Percentiles rank a stretch among this genome's conserved stretches.
These are phyloP conservation scores for Drosophila formosana DNA, from an alignment of 2,888 invertebrate species.

Conservation along the genomic window DNA sequence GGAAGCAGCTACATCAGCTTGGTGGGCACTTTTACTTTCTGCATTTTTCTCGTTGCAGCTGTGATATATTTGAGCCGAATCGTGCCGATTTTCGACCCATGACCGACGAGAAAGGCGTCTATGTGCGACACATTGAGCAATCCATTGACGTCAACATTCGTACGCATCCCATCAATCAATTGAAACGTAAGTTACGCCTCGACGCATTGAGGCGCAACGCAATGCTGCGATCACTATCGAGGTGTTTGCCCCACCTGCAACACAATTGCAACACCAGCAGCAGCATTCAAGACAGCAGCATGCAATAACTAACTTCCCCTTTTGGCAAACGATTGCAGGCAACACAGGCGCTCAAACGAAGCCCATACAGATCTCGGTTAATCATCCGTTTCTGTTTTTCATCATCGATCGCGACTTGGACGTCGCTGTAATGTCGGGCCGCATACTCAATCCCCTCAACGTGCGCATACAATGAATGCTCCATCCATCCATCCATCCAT, in stretches of 20 bases:
- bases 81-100: slow-evolving; percentile 92
- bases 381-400: slow-evolving; percentile 94
- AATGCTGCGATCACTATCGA: slow-evolving; percentile 24
- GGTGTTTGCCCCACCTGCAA: slow-evolving; percentile 64
- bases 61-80: slow-evolving; percentile 92
- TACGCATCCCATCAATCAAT: slow-evolving; percentile 87
- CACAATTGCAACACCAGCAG: slow-evolving; percentile 32
- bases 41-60: slow-evolving; percentile 86
- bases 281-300: slow-evolving; percentile 33
- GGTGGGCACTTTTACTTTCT: slow-evolving; percentile 54
- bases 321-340: slow-evolving; percentile 64
- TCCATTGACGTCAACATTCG: slow-evolving; percentile 93
- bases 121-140: slow-evolving; percentile 93
- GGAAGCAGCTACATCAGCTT: slow-evolving; percentile 23
- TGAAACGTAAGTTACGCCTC: slow-evolving; percentile 84
- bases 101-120: slow-evolving; percentile 91
- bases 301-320: slow-evolving; percentile 68
- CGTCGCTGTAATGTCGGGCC: slow-evolving; percentile 92
- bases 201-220: slow-evolving; percentile 69
- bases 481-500: not conserved
- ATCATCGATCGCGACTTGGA: slow-evolving; percentile 93
- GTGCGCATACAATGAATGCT: slow-evolving; percentile 91
- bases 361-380: slow-evolving; percentile 90
- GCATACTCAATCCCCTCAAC: slow-evolving; percentile 93
- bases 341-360: slow-evolving; percentile 83